Base-by-base conservation (phyloP, 2,888 invertebrate species). In the Chorisops tibialis region DNA sequence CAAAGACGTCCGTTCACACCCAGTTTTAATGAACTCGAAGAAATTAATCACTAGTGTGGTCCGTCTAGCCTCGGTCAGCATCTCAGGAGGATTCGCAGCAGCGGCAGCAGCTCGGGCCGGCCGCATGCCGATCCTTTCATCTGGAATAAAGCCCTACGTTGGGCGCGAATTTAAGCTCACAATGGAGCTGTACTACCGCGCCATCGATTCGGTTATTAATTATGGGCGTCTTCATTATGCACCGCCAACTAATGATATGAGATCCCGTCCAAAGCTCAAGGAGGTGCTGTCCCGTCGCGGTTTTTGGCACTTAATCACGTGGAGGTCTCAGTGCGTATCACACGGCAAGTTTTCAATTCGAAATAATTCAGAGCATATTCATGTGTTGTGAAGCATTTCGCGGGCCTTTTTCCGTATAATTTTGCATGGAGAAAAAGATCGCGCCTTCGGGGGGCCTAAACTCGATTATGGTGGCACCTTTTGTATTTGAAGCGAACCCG, bases 361-460 rank as follows among this genome's bases (percentile, higher is more conserved):
- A 50, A 50, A 50, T 18, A 30, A 50, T 50, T 18, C 49, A 50
- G 49, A 50, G 49, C 49, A 50, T 9, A 50, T 50, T 50, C 49
- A 50, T 7, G 12, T 9, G 30, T 24, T 30, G 30, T 30, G 30
- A 9, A 30, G 30, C 30, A 30, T 30, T 30, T 30, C 9, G 30
- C 30, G 30, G 30, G 30, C 30, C 7, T 30, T 30, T 30, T 30
- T 30, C n/a, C n/a, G n/a, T n/a, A n/a, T n/a, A n/a, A n/a, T 30
- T 30, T 30, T 9, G 24, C 30, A 16, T 21, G 49, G 19, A 21
- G 22, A 48, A 14, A 7, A 14, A 2, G 3, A 50, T n/a, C n/a
- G n/a, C n/a, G 30, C 24, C 49, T 50, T 50, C 30, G 14, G 49
- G 49, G 49, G 49, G 49, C 30, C 24, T 35, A n/a, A 30, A 30